These are phyloP conservation scores for Shinisaurus crocodilurus DNA, from an alignment of 2,113 vertebrate species.

Conservation along the genomic window DNA sequence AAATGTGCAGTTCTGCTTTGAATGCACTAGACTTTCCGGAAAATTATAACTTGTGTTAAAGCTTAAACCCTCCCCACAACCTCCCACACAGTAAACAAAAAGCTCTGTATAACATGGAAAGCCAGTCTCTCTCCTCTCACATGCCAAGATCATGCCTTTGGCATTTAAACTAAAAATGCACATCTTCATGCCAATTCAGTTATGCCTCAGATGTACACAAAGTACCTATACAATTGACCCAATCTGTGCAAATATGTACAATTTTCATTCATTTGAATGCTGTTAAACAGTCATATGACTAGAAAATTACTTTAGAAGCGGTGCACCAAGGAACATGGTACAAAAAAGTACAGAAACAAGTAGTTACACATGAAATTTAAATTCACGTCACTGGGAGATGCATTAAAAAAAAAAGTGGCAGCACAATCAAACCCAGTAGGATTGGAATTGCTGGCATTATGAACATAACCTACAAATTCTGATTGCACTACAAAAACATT, in stretches of 20 bases:
- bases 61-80: no score
- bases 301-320: neutral
- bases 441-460: neutral
- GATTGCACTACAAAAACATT: neutral
- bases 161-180: no score
- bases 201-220: neutral
- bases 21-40: neutral
- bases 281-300: no score
- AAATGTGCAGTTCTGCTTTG: no score
- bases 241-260: accelerated
- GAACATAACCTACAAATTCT: neutral
- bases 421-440: neutral
- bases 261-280: neutral
- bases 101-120: neutral
- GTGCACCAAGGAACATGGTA: neutral
- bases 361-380: neutral
- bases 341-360: neutral
- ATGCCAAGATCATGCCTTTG: neutral
- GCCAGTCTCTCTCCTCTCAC: neutral
- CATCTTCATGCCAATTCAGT: no score
- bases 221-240: neutral
- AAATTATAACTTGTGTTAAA: neutral
- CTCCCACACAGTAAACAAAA: no score
- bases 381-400: neutral
- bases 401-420: neutral